phyloP scores from a whole-genome alignment of 2,888 invertebrate genomes.

The Eupithecia tripunctaria region DNA sequence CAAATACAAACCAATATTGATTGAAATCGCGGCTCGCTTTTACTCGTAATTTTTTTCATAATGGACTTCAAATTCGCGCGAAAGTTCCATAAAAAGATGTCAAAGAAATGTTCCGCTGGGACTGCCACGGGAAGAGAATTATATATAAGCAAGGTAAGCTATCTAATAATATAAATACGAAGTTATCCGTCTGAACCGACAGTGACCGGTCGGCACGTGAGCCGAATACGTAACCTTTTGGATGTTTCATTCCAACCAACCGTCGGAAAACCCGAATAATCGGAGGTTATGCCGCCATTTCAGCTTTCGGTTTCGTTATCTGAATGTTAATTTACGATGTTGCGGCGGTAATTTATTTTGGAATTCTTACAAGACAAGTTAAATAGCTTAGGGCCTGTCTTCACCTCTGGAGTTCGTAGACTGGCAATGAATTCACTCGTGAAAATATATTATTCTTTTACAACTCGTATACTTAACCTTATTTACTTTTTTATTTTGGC shows the following conservation, averaged over 20 bases:
- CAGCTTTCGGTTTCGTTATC: not conserved
- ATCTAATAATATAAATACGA: slow-evolving; percentile 16
- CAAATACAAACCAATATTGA: no score
- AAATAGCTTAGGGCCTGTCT: no score
- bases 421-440: no score
- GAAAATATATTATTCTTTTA: no score
- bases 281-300: slow-evolving; percentile 12
- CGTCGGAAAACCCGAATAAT: slow-evolving; percentile 9
- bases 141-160: slow-evolving; percentile 13
- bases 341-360: not conserved
- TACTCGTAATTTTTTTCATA: no score
- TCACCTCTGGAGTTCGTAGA: not conserved
- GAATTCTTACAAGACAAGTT: not conserved
- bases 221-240: not conserved
- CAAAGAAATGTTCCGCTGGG: no score
- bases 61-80: no score
- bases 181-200: slow-evolving; percentile 17
- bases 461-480: no score
- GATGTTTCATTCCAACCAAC: not conserved
- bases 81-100: no score
- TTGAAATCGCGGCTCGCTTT: no score
- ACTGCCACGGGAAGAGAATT: not conserved
- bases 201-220: slow-evolving; percentile 22
- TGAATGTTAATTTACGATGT: not conserved
- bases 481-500: no score